Base-by-base conservation (phyloP, 2,888 invertebrate genomes). In the Resseliella maxima region DNA sequence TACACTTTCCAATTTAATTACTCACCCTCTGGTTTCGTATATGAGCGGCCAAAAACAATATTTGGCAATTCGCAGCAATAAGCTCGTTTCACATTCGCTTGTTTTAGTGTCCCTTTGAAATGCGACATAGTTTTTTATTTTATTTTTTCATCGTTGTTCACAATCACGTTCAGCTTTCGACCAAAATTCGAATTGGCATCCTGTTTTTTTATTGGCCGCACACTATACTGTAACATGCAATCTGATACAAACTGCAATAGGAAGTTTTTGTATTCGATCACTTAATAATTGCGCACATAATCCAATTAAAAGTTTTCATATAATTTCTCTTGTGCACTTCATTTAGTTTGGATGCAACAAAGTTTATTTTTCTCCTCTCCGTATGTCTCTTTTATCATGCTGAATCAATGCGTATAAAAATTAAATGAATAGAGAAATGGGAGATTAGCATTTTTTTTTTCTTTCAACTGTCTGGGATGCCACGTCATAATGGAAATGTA, bases 241-340 rank as follows among this genome's bases (percentile, higher is more conserved):
- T 6, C 46, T 1, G 12, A 31, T 12, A 6, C 31, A 8, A 31
- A 72, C 1, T 3, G 27, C 15, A 72, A 72, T n/a, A n/a, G n/a
- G n/a, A n/a, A n/a, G n/a, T 31, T 72, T 72, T 72, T 72, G 72
- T 31, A 72, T 72, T 72, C 83, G 38, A 83, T 38, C 38, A 83
- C 36, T 83, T n/a, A 21, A 83, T 83, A 38, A 83, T 83, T 83
- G 83, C 36, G n/a, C 83, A 83, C 83, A 83, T 83, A 83, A 83
- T 83, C 83, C 83, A 83, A 83, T 83, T 83, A 83, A 41, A 21
- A 36, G 36, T 86, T 81, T 81, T 83, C 3, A 35, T 72, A 31
- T 72, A 72, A 72, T 72, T 72, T 72, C 72, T 72, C 31, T 72
- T 72, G 21, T 10, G 10, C 59, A 8, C 24, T n/a, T n/a, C 1